Percentiles rank a stretch among this genome's conserved stretches.
These are phyloP conservation scores for Crocidura indochinensis DNA, from an alignment of 2,797 vertebrate genomes.

Conservation along the genomic window DNA sequence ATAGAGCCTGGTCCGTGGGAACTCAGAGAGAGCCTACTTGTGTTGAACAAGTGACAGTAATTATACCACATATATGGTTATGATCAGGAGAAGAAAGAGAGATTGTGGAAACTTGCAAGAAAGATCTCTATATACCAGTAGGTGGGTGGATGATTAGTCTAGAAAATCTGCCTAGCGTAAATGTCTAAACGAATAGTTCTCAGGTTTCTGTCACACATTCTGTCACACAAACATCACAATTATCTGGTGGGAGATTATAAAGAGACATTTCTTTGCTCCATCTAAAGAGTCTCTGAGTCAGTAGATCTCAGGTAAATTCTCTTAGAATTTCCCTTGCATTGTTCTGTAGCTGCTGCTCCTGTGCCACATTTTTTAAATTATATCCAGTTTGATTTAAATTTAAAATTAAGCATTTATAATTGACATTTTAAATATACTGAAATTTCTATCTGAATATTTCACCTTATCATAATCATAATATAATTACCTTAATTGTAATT, in stretches of 20 bases:
- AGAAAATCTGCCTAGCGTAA: slow-evolving; percentile 48
- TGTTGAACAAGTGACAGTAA: background rate
- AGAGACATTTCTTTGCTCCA: background rate
- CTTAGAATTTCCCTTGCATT: slow-evolving; percentile 44
- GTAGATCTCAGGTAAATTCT: background rate
- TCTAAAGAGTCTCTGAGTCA: background rate
- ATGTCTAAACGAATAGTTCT: slow-evolving; percentile 15
- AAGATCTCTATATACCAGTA: background rate
- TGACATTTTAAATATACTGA: too few species aligned
- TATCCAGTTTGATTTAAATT: too few species aligned
- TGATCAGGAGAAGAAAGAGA: background rate
- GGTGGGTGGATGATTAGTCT: background rate
- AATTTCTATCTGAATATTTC: too few species aligned
- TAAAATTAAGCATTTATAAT: too few species aligned
- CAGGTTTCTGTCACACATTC: background rate
- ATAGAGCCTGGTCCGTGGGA: background rate
- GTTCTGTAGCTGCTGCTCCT: background rate
- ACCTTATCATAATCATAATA: too few species aligned
- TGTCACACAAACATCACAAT: background rate
- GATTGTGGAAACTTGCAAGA: background rate
- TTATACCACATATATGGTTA: background rate
- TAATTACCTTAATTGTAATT: too few species aligned
- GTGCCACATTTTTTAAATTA: too few species aligned
- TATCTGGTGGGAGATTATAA: background rate
- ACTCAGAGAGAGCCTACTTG: background rate